Evolutionary conservation across 2,888 invertebrate genomes (phyloP), one percentile per base, ranked within the genome.

Genomic region (Tetheella fluctuosa): DNA sequence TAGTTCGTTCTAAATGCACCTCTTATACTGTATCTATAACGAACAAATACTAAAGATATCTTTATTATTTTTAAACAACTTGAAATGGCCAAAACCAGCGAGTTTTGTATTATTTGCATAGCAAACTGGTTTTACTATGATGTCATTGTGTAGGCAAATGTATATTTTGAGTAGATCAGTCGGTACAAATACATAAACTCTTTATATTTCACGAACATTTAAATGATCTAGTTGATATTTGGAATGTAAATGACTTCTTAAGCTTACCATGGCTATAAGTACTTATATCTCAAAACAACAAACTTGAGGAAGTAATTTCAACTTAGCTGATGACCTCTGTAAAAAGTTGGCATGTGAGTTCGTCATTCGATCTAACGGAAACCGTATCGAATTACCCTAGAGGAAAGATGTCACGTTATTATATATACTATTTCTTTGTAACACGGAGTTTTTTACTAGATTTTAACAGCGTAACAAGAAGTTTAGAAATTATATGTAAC

Each of bases 231-330:
- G 37, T 37, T 37, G 7, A 30, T 8, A 15, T 37, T 37, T 37
- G 37, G 37, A 37, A 37, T 37, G 15, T 13, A 15, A 37, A 37
- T 30, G 37, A 12, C 37, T 37, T 1, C 37, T 37, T 37, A 37
- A 37, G 13, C 37, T 15, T 37, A n/a, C 39, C n/a, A 39, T 0
- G n/a, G n/a, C n/a, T 7, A n/a, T 6, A 0, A 39, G n/a, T 2
- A 13, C 34, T 17, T 39, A 39, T 39, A 15, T 42, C 48, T 20
- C 48, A 48, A 20, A 20, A 48, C 17, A 42, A 42, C 17, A 6
- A 48, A 48, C 2, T 7, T 10, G 1, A 48, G 48, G 76, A 80
- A 76, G 78, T 80, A 76, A 80, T 77, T 69, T 17, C 48, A 17
- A n/a, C 2, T 20, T 20, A 42, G 17, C 42, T 42, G 42, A 69